A percentile compares a stretch with the other conserved stretches of the same genome.
phyloP scores from a whole-genome alignment of 92 coral and sea anemone genomes.

The Porites divaricata region DNA sequence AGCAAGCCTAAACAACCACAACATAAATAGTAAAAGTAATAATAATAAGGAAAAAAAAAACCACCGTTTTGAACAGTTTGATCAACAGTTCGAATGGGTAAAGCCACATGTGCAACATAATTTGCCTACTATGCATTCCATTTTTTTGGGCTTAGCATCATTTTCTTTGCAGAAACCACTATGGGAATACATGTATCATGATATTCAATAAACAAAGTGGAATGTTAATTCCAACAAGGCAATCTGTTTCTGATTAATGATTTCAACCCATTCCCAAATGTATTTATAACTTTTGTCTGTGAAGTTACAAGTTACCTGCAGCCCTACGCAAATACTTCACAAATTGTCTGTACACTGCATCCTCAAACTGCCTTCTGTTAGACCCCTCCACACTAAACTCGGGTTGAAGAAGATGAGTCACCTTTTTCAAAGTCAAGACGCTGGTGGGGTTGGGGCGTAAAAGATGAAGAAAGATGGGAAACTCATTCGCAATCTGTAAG shows the following conservation, averaged over 20 bases:
- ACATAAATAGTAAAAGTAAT: neutral
- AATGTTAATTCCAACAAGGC: neutral
- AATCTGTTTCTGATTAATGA: too few relatives aligned
- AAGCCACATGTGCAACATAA: too few relatives aligned
- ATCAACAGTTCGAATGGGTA: too few relatives aligned
- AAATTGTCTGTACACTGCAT: slow-evolving; percentile 60
- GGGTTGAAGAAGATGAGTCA: slow-evolving; percentile 58
- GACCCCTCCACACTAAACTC: slow-evolving; percentile 66
- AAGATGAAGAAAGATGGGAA: slow-evolving; percentile 63
- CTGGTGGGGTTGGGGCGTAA: slow-evolving; percentile 44
- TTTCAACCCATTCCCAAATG: neutral
- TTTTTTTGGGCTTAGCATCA: neutral
- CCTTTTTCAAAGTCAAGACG: slow-evolving; percentile 50
- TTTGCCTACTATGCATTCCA: too few relatives aligned
- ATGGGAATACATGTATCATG: too few relatives aligned
- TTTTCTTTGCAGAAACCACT: too few relatives aligned
- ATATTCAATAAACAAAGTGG: too few relatives aligned
- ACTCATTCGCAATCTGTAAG: slow-evolving; percentile 59
- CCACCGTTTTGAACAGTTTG: too few relatives aligned
- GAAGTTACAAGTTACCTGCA: slow-evolving; percentile 68
- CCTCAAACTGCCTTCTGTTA: slow-evolving; percentile 59
- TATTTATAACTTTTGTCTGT: neutral
- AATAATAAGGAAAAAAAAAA: neutral
- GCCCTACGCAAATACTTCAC: slow-evolving; percentile 73
- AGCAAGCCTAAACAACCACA: neutral